A percentile compares a stretch with the other conserved stretches of the same genome.
Conservation (phyloP, 2,888 invertebrate species). For the Odontothrips loti region DNA sequence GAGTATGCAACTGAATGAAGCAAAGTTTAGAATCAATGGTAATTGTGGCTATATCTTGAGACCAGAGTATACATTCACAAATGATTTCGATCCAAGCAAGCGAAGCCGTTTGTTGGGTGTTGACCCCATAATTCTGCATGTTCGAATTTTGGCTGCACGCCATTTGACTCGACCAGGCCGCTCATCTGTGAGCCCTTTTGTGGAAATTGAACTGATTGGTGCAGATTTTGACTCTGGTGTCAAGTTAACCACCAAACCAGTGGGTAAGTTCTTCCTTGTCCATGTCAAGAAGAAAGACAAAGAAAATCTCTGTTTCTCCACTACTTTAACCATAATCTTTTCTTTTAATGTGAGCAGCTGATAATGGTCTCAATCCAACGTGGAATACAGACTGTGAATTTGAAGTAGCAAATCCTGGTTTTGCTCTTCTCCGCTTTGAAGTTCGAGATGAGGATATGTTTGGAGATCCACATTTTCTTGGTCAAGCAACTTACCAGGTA, state of each 20-base stretch:
- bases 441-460: constrained; percentile 97
- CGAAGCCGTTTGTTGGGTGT: constrained; percentile 55
- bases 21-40: constrained; percentile 88
- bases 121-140: constrained; percentile 59
- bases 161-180: constrained; percentile 77
- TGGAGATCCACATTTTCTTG: constrained; percentile 93
- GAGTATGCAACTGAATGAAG: constrained; percentile 93
- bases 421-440: constrained; percentile 79
- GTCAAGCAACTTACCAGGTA: constrained; percentile 90
- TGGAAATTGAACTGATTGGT: constrained; percentile 86
- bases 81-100: constrained; percentile 74
- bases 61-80: constrained; percentile 81
- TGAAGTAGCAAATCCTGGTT: constrained; percentile 71
- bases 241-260: constrained; percentile 79
- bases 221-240: constrained; percentile 80
- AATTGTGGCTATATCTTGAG: constrained; percentile 88
- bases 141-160: constrained; percentile 82
- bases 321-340: constrained; percentile 28
- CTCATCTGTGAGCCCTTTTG: constrained; percentile 80
- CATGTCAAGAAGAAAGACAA: neutral
- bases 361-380: constrained; percentile 89
- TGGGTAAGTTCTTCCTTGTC: constrained; percentile 56
- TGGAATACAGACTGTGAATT: constrained; percentile 88
- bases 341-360: constrained; percentile 54
- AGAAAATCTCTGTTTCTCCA: neutral